A percentile compares a stretch with the other conserved stretches of the same genome.
phyloP scores from a whole-genome alignment of 1,140 invertebrate genomes.

The Scylla paramamosain region DNA sequence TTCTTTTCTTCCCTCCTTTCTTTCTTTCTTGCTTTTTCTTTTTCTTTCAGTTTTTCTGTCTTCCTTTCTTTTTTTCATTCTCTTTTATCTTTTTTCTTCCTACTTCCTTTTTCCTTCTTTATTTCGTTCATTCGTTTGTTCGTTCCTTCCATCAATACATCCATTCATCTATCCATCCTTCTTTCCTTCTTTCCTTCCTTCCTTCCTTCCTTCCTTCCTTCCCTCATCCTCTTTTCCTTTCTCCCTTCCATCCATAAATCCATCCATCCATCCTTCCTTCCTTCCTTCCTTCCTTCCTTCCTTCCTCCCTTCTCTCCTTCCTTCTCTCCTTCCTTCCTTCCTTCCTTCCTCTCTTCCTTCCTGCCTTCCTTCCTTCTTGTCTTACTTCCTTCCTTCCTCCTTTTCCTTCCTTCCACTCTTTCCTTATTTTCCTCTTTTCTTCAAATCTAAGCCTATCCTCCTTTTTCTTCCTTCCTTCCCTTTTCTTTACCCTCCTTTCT shows the following conservation, averaged over 20 bases:
- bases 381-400: background rate
- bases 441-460: background rate
- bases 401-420: no score
- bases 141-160: background rate
- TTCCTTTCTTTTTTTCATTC: no score
- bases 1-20: no score
- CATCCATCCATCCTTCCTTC: background rate
- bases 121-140: no score
- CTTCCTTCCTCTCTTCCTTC: background rate
- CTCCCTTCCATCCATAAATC: no score
- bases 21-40: no score
- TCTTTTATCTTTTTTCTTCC: no score
- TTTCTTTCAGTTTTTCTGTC: no score
- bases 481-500: no score
- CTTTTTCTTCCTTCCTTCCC: background rate
- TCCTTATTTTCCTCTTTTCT: background rate
- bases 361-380: background rate
- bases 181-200: constrained; percentile 29
- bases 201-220: background rate
- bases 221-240: no score
- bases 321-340: background rate
- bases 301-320: background rate
- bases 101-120: no score
- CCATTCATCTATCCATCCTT: background rate
- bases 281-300: background rate